These are phyloP conservation scores for Paraescarpia echinospica DNA, from an alignment of 1,140 invertebrate genomes.

Conservation along the genomic window DNA sequence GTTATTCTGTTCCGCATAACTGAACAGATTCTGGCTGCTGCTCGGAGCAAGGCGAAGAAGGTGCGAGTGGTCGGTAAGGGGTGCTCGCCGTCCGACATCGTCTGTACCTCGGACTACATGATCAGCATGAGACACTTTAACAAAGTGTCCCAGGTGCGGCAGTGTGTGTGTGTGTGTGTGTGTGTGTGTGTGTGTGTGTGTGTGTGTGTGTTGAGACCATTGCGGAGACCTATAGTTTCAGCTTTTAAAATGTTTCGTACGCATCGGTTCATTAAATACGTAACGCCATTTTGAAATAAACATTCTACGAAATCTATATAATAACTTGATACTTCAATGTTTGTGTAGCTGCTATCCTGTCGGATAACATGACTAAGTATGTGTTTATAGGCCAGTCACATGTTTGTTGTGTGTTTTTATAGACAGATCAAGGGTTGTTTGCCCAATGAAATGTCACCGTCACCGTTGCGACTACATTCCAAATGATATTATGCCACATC, in stretches of 20 bases:
- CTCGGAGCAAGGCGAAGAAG: constrained; percentile 46
- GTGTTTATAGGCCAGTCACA: neutral
- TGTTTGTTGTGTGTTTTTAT: neutral
- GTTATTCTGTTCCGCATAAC: neutral
- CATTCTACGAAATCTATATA: neutral
- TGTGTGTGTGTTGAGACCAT: neutral
- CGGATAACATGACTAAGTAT: neutral
- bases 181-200: neutral
- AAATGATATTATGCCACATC: too few species aligned
- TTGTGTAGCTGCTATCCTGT: neutral
- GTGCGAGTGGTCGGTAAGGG: constrained; percentile 53
- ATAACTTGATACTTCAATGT: neutral
- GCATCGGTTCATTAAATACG: neutral
- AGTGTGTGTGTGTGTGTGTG: neutral
- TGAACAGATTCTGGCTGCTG: constrained; percentile 47
- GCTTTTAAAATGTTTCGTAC: neutral
- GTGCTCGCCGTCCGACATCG: constrained; percentile 55
- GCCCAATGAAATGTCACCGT: too few species aligned
- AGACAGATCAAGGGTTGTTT: neutral
- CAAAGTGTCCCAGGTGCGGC: constrained; percentile 45
- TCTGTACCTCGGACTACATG: constrained; percentile 53
- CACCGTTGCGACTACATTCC: too few species aligned
- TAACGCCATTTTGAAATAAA: neutral
- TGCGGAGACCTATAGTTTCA: neutral
- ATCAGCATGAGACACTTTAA: constrained; percentile 49